Percentiles rank a stretch among this genome's conserved stretches.
Evolutionary conservation across 2,797 vertebrate genomes (phyloP).

Genomic region (Mus caroli): DNA sequence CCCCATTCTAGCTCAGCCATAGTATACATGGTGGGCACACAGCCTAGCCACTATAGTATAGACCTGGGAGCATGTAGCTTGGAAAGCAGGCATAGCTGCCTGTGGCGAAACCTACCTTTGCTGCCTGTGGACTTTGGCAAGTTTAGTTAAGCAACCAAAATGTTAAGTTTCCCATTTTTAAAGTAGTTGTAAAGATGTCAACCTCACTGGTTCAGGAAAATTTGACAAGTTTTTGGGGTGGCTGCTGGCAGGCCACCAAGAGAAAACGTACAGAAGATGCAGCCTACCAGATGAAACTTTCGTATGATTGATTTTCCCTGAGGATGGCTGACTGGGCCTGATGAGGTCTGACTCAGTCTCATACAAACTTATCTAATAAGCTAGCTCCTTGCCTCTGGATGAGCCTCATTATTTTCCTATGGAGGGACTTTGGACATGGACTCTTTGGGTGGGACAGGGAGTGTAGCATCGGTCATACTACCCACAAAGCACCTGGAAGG

Average conservation of each 20-base stretch:
- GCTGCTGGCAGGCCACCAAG: not conserved
- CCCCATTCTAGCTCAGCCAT: not conserved
- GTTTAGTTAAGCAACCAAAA: slow-evolving; percentile 27
- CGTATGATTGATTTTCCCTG: not conserved
- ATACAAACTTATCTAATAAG: slow-evolving; percentile 7
- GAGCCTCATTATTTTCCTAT: not conserved
- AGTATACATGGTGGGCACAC: accelerated
- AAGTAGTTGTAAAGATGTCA: slow-evolving; percentile 17
- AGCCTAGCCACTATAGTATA: not conserved
- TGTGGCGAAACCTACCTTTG: not conserved
- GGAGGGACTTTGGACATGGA: not conserved
- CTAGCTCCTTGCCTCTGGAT: not conserved
- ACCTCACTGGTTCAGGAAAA: slow-evolving; percentile 1
- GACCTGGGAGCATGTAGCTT: not conserved
- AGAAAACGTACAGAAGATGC: not conserved
- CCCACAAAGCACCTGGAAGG: not conserved
- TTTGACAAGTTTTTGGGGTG: not conserved
- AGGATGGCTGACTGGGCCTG: not conserved
- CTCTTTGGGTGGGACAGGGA: not conserved
- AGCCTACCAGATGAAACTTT: not conserved
- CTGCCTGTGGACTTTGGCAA: slow-evolving; percentile 16
- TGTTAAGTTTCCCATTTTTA: slow-evolving; percentile 53
- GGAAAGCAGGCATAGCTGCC: not conserved
- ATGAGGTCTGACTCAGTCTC: not conserved
- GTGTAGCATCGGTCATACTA: not conserved